Conservation (phyloP, 1,140 invertebrate genomes). For the Chironomus tepperi region DNA sequence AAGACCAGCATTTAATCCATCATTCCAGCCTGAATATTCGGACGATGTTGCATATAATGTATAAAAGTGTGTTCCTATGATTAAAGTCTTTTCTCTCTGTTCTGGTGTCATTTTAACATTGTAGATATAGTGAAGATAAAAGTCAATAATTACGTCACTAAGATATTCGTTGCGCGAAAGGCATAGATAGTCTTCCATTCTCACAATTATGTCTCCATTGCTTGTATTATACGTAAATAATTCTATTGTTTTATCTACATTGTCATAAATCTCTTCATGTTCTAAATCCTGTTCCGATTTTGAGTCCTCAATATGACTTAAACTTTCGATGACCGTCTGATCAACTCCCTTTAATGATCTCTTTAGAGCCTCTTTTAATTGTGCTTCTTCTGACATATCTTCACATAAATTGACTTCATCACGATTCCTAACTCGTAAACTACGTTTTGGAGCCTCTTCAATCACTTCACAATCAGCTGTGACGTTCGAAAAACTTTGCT, state of each 20-base stretch:
- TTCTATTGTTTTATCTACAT: not conserved
- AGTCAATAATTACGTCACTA: not conserved
- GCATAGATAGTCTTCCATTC: slow-evolving; percentile 16
- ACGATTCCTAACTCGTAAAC: too few relatives aligned
- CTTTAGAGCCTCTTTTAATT: not conserved
- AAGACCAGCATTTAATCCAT: not conserved
- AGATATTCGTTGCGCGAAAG: not conserved
- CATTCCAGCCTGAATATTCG: not conserved
- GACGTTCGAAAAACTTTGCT: too few relatives aligned
- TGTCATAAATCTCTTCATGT: not conserved
- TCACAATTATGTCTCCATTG: not conserved
- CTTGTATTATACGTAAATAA: not conserved
- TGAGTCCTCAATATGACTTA: not conserved
- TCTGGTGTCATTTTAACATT: not conserved
- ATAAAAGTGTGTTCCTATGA: not conserved
- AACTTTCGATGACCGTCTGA: not conserved
- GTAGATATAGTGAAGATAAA: slow-evolving; percentile 2
- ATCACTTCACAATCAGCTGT: too few relatives aligned
- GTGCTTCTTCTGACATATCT: not conserved
- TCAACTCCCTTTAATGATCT: too few relatives aligned
- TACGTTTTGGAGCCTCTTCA: too few relatives aligned
- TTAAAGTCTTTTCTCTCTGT: not conserved
- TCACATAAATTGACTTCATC: not conserved
- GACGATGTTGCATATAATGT: not conserved
- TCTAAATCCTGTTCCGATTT: not conserved